These are phyloP conservation scores for Triplophysa siluroides DNA, from an alignment of 2,113 vertebrate genomes.

Conservation along the genomic window DNA sequence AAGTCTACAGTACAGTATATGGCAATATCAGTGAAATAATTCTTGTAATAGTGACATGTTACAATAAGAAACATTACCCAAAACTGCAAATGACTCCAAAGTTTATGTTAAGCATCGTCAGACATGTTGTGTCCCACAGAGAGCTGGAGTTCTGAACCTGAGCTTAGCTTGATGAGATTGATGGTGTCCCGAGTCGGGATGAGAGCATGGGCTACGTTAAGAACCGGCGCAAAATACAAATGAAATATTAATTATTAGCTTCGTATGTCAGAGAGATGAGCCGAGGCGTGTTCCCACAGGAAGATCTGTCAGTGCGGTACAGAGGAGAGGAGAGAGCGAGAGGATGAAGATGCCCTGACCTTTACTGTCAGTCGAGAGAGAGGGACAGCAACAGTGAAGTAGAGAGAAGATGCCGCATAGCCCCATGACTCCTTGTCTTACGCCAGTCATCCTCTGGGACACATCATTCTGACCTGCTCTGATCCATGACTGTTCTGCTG, in stretches of 20 bases:
- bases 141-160: background rate
- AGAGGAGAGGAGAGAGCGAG: constrained; percentile 52
- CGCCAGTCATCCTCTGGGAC: constrained; percentile 38
- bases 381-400: constrained; percentile 36
- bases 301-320: constrained; percentile 69
- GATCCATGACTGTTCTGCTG: constrained; percentile 39
- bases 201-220: constrained; percentile 38
- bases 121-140: background rate
- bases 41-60: too few relatives aligned
- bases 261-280: constrained; percentile 63
- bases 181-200: constrained; percentile 47
- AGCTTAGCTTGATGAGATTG: background rate
- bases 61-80: too few relatives aligned
- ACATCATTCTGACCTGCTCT: constrained; percentile 36
- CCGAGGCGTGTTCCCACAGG: constrained; percentile 69
- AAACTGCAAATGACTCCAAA: too few relatives aligned
- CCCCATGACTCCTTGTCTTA: constrained; percentile 23
- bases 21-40: too few relatives aligned
- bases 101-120: background rate
- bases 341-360: constrained; percentile 72
- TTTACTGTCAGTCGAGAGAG: constrained; percentile 74
- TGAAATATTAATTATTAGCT: constrained; percentile 79
- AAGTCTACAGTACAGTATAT: too few relatives aligned
- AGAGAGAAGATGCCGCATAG: constrained; percentile 18
- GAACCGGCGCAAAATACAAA: constrained; percentile 61